Percentiles rank a stretch among this genome's conserved stretches.
phyloP scores from a whole-genome alignment of 1,140 invertebrate genomes.

The Eciton burchellii region DNA sequence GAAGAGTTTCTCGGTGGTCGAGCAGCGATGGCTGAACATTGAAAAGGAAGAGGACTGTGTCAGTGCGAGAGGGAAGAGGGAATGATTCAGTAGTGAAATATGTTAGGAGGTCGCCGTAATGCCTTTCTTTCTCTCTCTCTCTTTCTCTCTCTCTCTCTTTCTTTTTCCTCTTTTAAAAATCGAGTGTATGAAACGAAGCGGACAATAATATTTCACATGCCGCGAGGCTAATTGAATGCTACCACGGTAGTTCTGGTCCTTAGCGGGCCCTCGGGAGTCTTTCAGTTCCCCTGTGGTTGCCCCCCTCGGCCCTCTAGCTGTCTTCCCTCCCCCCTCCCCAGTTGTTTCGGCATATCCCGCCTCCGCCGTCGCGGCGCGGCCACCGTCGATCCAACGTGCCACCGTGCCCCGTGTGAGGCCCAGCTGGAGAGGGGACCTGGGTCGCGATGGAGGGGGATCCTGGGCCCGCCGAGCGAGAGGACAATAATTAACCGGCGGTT shows the following conservation, averaged over 20 bases:
- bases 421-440: constrained; percentile 19
- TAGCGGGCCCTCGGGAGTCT: constrained; percentile 69
- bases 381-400: constrained; percentile 56
- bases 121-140: constrained; percentile 77
- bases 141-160: constrained; percentile 78
- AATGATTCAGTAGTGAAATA: constrained; percentile 78
- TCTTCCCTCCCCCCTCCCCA: not conserved
- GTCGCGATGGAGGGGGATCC: constrained; percentile 44
- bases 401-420: constrained; percentile 50
- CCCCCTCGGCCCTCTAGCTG: not conserved
- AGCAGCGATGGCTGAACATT: constrained; percentile 17
- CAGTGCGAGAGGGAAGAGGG: not conserved
- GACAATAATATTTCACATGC: constrained; percentile 84
- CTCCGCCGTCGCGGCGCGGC: constrained; percentile 32
- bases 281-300: constrained; percentile 30
- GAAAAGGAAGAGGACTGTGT: constrained; percentile 1
- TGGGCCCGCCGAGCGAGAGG: constrained; percentile 70
- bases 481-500: constrained; percentile 83
- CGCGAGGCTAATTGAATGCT: constrained; percentile 85
- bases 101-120: constrained; percentile 75
- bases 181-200: constrained; percentile 73
- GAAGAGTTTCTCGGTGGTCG: constrained; percentile 57
- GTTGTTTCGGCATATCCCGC: constrained; percentile 23
- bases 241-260: constrained; percentile 82
- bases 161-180: constrained; percentile 77